A percentile compares a stretch with the other conserved stretches of the same genome.
phyloP scores from a whole-genome alignment of 2,113 vertebrate genomes.

The Albula glossodonta region DNA sequence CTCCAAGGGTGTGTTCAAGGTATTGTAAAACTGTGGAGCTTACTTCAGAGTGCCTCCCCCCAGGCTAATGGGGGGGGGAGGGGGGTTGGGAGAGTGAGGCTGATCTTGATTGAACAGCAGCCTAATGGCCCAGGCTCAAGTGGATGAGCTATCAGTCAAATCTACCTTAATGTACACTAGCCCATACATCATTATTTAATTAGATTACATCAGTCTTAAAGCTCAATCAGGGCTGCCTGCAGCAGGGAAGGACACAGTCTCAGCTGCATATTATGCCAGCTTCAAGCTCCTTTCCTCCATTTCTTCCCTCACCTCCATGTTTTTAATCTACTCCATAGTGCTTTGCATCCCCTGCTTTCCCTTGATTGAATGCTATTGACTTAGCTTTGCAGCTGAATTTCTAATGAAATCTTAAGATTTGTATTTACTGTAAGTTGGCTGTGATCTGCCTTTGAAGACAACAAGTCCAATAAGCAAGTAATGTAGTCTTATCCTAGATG shows the following conservation, averaged over 20 bases:
- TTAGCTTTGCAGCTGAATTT: constrained; percentile 30
- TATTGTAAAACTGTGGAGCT: constrained; percentile 16
- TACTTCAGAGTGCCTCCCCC: background rate
- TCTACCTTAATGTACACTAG: constrained; percentile 49
- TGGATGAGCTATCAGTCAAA: constrained; percentile 40
- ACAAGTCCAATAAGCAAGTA: background rate
- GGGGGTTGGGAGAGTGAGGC: constrained; percentile 15
- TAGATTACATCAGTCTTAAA: constrained; percentile 45
- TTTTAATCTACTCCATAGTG: constrained; percentile 38
- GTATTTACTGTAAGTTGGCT: constrained; percentile 25
- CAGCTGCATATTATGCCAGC: constrained; percentile 31
- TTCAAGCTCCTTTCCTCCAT: constrained; percentile 25
- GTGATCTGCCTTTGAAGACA: constrained; percentile 12
- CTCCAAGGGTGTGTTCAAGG: background rate
- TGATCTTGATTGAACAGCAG: constrained; percentile 42
- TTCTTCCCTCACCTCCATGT: constrained; percentile 16
- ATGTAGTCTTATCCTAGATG: background rate
- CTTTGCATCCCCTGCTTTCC: constrained; percentile 8
- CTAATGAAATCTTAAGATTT: constrained; percentile 27
- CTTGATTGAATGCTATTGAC: constrained; percentile 48
- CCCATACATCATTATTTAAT: constrained; percentile 47
- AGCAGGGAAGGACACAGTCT: constrained; percentile 1
- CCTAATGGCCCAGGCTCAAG: constrained; percentile 41
- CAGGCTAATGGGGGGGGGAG: background rate
- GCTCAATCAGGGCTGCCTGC: constrained; percentile 33